Base-by-base conservation (phyloP, 2,888 invertebrate genomes). In the Epicampocera succincta region DNA sequence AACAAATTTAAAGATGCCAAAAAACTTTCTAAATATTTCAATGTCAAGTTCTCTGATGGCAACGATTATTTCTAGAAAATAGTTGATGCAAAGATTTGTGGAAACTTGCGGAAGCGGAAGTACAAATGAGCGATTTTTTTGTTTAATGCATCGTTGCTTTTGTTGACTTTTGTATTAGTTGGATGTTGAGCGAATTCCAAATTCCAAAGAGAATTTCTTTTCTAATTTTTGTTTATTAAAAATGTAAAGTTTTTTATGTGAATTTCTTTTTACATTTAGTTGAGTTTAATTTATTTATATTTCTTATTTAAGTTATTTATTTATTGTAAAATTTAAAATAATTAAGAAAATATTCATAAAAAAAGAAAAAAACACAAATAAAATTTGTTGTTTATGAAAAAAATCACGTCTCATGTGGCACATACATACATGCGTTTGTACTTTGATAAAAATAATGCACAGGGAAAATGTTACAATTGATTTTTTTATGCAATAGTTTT, bases 221-320 rank as follows among this genome's bases (percentile, higher is more conserved):
- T 77, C 54, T 82, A 77, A 69, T 29, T 60, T 77, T 50, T 77
- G 63, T 74, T 74, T 77, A 52, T 73, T 58, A 61, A 54, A 68
- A 38, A n/a, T 54, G 11, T 33, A 15, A 65, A 73, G 72, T 50
- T 68, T 77, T 56, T 68, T 21, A 38, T 63, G 25, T 66, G 38
- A 13, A 52, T 61, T 66, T 71, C 48, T 44, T 29, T 66, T 72
- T 78, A 74, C 19, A 68, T 21, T 78, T 74, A 78, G 78, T 71
- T 75, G 71, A 75, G 46, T 74, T 69, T 75, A 66, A 75, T 77
- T 78, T 75, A 82, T 82, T 82, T 82, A 81, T 82, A 54, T 75
- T 58, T 65, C 25, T 69, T 69, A 73, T 82, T 63, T 77, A 69
- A 82, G 74, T 74, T 61, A 78, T 54, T 82, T 81, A 81, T 81